phyloP scores from a whole-genome alignment of 2,113 vertebrate genomes.

The Ceyx melanurus region DNA sequence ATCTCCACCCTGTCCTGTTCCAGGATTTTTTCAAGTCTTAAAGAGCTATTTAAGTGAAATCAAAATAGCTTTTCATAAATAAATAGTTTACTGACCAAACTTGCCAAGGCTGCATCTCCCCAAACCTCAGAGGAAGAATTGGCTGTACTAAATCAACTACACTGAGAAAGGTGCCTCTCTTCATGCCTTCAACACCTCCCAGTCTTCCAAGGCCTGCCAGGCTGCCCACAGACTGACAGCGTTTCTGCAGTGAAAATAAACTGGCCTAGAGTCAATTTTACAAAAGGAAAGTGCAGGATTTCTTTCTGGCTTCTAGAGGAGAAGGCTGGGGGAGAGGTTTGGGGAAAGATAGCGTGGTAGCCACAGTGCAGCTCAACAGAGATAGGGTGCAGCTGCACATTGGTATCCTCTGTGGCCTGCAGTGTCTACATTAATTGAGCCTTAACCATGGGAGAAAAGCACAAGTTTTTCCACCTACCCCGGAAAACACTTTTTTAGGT shows the following conservation, averaged over 20 bases:
- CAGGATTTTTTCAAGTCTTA: conserved; percentile 54
- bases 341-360: neutral
- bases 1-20: neutral
- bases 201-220: neutral
- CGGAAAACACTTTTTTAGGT: neutral
- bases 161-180: conserved; percentile 43
- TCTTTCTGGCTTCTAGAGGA: neutral
- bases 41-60: conserved; percentile 32
- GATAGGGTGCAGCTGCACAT: neutral
- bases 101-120: conserved; percentile 13
- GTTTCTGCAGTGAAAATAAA: conserved; percentile 33
- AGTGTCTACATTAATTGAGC: neutral
- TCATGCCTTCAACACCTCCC: conserved; percentile 9
- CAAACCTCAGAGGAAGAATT: neutral
- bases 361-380: neutral
- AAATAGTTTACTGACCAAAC: conserved; percentile 31
- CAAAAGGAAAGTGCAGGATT: neutral
- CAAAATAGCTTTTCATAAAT: conserved; percentile 39
- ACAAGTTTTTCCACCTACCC: neutral
- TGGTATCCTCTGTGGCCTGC: neutral
- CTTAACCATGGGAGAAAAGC: conserved; percentile 22
- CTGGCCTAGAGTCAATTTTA: conserved; percentile 9
- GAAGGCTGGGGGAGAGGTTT: neutral
- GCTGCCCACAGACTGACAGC: neutral
- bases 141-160: neutral